These are phyloP conservation scores for Fulica atra DNA, from an alignment of 2,113 vertebrate genomes.

Conservation along the genomic window DNA sequence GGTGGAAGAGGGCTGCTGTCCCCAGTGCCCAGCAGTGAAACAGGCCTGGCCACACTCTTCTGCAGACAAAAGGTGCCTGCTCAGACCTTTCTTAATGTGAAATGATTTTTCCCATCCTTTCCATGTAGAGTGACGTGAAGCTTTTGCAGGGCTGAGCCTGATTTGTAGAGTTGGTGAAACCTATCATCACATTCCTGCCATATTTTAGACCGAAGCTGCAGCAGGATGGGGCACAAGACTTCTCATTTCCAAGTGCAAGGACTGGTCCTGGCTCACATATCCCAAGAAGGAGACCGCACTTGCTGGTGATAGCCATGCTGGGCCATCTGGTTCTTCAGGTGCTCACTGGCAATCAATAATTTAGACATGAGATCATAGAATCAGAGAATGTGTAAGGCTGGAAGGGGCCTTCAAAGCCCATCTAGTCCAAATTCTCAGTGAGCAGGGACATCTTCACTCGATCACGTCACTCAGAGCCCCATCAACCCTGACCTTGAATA, in stretches of 20 bases:
- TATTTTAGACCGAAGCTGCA: neutral
- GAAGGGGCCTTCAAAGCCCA: too few relatives aligned
- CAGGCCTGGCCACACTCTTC: neutral
- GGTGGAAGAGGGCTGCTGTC: slow-evolving; percentile 64
- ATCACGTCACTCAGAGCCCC: too few relatives aligned
- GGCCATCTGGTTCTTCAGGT: neutral
- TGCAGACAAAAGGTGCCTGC: neutral
- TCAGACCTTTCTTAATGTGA: neutral
- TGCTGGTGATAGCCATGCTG: neutral
- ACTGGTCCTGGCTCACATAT: neutral
- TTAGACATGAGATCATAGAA: neutral
- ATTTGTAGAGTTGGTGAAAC: neutral
- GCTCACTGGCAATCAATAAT: neutral
- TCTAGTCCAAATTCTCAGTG: too few relatives aligned
- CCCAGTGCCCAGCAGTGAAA: slow-evolving; percentile 45
- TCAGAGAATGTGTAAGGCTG: too few relatives aligned
- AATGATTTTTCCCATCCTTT: neutral
- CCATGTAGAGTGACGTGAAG: neutral
- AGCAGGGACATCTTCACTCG: too few relatives aligned
- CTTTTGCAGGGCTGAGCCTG: neutral
- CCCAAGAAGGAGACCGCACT: neutral
- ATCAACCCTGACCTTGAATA: too few relatives aligned
- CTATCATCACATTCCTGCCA: neutral
- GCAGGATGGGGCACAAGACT: neutral
- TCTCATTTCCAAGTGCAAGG: neutral